Conservation (phyloP, 2,797 vertebrate species). For the Enteromius viviparus region DNA sequence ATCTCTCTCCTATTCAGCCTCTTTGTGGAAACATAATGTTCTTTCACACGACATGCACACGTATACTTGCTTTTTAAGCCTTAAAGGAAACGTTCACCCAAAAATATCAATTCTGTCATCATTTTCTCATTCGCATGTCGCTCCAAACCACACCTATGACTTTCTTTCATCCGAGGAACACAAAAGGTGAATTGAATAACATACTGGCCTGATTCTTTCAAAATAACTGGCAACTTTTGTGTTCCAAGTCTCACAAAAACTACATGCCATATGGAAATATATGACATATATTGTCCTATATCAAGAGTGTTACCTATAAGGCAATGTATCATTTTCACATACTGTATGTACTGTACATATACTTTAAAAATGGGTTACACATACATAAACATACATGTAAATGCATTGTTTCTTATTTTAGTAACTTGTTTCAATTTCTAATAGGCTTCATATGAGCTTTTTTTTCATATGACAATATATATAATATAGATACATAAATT, state of each 20-base stretch:
- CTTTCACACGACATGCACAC: neutral
- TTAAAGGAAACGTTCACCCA: neutral
- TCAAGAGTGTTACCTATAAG: neutral
- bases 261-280: neutral
- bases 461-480: neutral
- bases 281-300: neutral
- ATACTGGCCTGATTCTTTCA: conserved; percentile 28
- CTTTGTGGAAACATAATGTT: conserved; percentile 14
- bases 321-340: neutral
- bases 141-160: neutral
- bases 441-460: neutral
- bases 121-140: neutral
- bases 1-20: neutral
- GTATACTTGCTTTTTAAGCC: neutral
- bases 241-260: neutral
- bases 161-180: neutral
- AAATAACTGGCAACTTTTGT: conserved; percentile 10
- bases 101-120: conserved; percentile 9
- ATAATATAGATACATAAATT: neutral
- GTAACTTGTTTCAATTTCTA: no score
- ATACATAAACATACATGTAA: no score
- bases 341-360: no score
- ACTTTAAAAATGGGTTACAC: no score
- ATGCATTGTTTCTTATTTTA: no score
- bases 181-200: neutral